Evolutionary conservation across 2,797 vertebrate genomes (phyloP).

Genomic region (Kryptolebias ocellatus): DNA sequence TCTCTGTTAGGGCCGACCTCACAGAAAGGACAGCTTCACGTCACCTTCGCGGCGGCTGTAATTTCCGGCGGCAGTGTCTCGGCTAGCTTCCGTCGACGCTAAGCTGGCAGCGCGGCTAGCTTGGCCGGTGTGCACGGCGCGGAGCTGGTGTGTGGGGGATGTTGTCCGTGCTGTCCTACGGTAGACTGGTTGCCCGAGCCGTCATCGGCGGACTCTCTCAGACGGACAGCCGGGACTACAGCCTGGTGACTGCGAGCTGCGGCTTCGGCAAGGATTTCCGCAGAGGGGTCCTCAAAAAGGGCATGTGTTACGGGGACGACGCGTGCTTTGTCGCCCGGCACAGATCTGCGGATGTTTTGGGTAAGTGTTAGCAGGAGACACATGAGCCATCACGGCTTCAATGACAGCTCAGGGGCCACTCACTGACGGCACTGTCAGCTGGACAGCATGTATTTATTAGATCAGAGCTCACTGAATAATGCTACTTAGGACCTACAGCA

Average conservation of each 20-base stretch:
- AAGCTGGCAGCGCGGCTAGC: constrained; percentile 71
- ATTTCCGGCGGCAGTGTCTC: constrained; percentile 11
- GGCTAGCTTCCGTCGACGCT: constrained; percentile 27
- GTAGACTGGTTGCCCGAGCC: constrained; percentile 94
- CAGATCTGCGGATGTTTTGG: constrained; percentile 91
- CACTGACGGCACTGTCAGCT: too few relatives aligned
- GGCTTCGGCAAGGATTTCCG: constrained; percentile 98
- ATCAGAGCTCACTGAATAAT: too few relatives aligned
- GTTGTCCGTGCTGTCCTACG: constrained; percentile 94
- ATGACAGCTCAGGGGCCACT: not conserved
- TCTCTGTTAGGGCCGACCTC: constrained; percentile 1
- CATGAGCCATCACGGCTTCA: not conserved
- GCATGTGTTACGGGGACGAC: constrained; percentile 97
- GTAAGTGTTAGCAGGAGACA: constrained; percentile 73
- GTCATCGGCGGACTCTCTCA: constrained; percentile 97
- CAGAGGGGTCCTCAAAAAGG: constrained; percentile 96
- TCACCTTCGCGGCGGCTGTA: not conserved
- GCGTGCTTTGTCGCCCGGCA: constrained; percentile 95
- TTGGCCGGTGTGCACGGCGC: constrained; percentile 73
- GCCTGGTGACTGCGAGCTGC: constrained; percentile 95
- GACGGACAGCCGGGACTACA: constrained; percentile 96
- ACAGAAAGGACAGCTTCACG: too few relatives aligned
- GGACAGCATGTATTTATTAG: too few relatives aligned
- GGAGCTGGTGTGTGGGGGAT: constrained; percentile 80
- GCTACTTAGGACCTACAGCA: too few relatives aligned